Evolutionary conservation across 2,888 invertebrate species (phyloP), one percentile per base, ranked within the genome.

Genomic region (Thymelicus lineola): DNA sequence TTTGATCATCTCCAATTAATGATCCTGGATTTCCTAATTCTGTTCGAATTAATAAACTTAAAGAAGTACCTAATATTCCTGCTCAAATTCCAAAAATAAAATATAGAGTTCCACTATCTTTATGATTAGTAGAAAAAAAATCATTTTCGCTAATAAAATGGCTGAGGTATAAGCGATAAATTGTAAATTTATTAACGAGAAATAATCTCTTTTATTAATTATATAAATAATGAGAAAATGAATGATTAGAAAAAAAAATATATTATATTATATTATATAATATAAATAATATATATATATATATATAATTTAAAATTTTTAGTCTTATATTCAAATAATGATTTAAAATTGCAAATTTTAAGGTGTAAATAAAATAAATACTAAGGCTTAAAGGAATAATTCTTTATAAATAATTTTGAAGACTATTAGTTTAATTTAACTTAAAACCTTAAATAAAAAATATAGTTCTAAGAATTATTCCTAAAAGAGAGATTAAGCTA

Each of bases 51-150:
- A 97, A 74, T 76, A 96, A 81, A 76, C 96, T 96, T 89, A 97
- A 83, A 0, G 95, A 95, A 9, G 96, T 95, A 72, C 97, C 97
- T 28, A 96, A 81, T 93, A 96, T 95, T 75, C 96, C 96, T 2
- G 96, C 84, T 94, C 96, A 96, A 77, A 95, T 90, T 57, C 95
- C 95, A 84, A 95, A 95, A 84, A 96, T 92, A 88, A 96, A 95
- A 89, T 97, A 96, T 90, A 96, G 86, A 73, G 95, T 95, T 79
- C 96, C 96, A 94, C 96, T 97, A 94, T 96, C 95, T 92, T 96
- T 97, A 94, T 97, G 96, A 91, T 96, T 96, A 82, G 95, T 96
- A 71, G 95, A 96, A 84, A 94, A n/a, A 95, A 83, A 96, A 83
- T 92, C 96, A 96, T 94, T 95, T 96, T 93, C 93, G 86, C 87